phyloP scores from a whole-genome alignment of 2,888 invertebrate genomes.

The Ophonus ardosiacus region DNA sequence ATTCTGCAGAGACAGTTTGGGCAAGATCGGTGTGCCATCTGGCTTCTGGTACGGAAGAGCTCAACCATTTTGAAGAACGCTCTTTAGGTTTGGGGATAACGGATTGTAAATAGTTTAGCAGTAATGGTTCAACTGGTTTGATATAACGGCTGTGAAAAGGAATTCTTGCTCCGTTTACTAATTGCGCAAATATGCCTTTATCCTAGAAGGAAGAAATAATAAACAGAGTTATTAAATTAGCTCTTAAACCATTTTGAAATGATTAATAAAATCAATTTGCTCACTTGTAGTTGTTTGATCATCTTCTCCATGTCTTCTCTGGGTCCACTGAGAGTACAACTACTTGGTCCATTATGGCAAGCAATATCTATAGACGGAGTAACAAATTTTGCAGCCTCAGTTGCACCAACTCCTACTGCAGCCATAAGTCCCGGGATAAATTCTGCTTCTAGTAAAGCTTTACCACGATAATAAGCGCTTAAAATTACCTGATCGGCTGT shows the following conservation, averaged over 20 bases:
- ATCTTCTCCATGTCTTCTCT: constrained; percentile 80
- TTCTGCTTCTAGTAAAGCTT: constrained; percentile 81
- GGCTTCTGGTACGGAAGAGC: constrained; percentile 80
- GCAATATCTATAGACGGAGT: constrained; percentile 85
- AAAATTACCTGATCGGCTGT: constrained; percentile 89
- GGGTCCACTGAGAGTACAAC: constrained; percentile 89
- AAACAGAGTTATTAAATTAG: too few species aligned
- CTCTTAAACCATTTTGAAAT: too few species aligned
- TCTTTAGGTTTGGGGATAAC: constrained; percentile 75
- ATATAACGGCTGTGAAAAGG: constrained; percentile 94
- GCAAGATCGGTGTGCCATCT: constrained; percentile 80
- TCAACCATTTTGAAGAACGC: constrained; percentile 82
- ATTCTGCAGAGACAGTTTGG: constrained; percentile 80
- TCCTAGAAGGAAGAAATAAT: constrained; percentile 72
- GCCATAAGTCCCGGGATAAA: constrained; percentile 88
- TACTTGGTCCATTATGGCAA: constrained; percentile 88
- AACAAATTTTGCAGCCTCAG: constrained; percentile 80
- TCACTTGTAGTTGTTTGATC: constrained; percentile 77
- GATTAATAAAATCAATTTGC: too few species aligned
- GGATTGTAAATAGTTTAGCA: constrained; percentile 74
- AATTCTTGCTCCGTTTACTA: constrained; percentile 91
- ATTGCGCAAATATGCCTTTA: constrained; percentile 88
- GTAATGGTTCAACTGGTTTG: constrained; percentile 75
- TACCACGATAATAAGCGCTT: constrained; percentile 86
- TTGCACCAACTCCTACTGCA: constrained; percentile 81